Conservation (phyloP, 2,888 invertebrate genomes). For the Drosophila demipolita region DNA sequence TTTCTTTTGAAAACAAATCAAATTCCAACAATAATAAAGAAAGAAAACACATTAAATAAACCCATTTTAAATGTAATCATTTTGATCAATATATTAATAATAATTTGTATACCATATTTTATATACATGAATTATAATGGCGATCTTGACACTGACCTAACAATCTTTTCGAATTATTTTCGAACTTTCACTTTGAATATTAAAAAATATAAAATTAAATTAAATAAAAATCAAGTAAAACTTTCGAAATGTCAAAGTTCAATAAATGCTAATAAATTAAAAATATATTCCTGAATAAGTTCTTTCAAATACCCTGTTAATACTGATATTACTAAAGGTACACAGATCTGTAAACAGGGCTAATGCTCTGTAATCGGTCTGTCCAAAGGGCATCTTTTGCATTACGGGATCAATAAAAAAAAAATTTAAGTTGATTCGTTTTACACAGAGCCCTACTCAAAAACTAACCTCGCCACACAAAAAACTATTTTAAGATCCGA, state of each 20-base stretch:
- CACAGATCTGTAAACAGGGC: neutral
- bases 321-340: neutral
- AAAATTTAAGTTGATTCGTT: neutral
- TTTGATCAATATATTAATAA: neutral
- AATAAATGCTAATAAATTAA: neutral
- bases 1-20: slow-evolving; percentile 24
- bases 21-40: slow-evolving; percentile 16
- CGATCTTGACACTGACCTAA: neutral
- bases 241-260: neutral
- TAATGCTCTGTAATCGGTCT: neutral
- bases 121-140: neutral
- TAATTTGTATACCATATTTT: neutral
- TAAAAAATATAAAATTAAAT: neutral
- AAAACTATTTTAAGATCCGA: neutral
- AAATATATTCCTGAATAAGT: neutral
- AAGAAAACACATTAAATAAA: neutral
- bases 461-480: neutral
- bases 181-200: neutral
- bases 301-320: neutral
- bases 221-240: neutral
- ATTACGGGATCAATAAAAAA: neutral
- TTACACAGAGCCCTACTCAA: neutral
- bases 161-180: neutral
- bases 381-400: neutral
- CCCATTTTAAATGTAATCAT: neutral